These are phyloP conservation scores for Drosophila grimshawi DNA, from an alignment of 1,140 invertebrate genomes.

Conservation along the genomic window DNA sequence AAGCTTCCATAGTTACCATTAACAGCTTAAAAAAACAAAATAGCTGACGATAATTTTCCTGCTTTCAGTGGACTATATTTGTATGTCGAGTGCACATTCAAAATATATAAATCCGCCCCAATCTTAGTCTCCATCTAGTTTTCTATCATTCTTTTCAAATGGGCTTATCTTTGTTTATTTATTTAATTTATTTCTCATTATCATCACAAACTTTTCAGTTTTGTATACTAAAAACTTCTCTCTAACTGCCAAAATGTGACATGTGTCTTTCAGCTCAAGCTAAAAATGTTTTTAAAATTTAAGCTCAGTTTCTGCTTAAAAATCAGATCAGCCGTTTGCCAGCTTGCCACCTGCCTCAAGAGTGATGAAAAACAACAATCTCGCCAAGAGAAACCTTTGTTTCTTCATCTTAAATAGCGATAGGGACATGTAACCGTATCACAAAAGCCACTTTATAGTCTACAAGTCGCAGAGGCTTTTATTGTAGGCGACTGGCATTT, in stretches of 20 bases:
- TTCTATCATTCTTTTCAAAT: too few species aligned
- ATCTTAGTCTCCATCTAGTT: too few species aligned
- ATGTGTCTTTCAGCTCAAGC: background rate
- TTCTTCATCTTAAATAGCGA: constrained; percentile 18
- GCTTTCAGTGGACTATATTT: background rate
- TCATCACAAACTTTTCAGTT: background rate
- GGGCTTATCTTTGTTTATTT: too few species aligned
- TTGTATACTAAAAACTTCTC: background rate
- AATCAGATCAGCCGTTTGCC: background rate
- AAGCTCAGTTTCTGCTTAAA: too few species aligned
- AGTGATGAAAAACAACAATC: background rate
- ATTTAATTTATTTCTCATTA: too few species aligned
- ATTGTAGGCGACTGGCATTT: constrained; percentile 39
- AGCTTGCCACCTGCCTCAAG: background rate
- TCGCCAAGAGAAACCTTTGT: background rate
- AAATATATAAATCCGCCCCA: too few species aligned
- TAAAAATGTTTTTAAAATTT: background rate
- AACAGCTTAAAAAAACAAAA: background rate
- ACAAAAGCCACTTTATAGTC: constrained; percentile 43
- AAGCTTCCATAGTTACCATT: too few species aligned
- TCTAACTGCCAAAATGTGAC: background rate
- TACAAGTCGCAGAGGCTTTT: constrained; percentile 11
- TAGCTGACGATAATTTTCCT: background rate
- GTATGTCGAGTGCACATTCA: too few species aligned
- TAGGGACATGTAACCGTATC: constrained; percentile 34